Conservation (phyloP, 2,888 invertebrate genomes). For the Eupeodes luniger region DNA sequence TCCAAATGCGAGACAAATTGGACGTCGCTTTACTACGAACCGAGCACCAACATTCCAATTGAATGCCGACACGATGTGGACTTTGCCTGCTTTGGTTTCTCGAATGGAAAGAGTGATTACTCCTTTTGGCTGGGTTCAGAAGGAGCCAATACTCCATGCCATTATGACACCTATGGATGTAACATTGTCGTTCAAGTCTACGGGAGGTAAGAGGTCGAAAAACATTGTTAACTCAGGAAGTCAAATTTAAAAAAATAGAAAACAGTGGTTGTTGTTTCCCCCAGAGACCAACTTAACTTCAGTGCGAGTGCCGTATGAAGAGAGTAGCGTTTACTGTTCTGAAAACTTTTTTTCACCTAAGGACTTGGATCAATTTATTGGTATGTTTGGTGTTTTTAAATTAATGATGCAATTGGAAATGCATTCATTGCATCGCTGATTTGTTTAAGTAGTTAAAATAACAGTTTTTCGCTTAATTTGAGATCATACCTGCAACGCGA, state of each 20-base stretch:
- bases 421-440: too few relatives aligned
- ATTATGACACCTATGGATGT: slow-evolving; percentile 96
- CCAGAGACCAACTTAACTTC: slow-evolving; percentile 90
- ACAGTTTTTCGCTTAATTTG: too few relatives aligned
- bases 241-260: slow-evolving; percentile 86
- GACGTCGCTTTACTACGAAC: slow-evolving; percentile 81
- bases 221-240: not conserved
- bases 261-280: slow-evolving; percentile 96
- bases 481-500: too few relatives aligned
- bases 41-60: slow-evolving; percentile 78
- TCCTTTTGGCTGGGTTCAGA: slow-evolving; percentile 95
- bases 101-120: slow-evolving; percentile 89
- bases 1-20: slow-evolving; percentile 78
- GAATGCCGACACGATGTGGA: slow-evolving; percentile 84
- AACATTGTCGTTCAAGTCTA: slow-evolving; percentile 95
- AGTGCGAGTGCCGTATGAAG: slow-evolving; percentile 97
- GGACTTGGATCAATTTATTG: slow-evolving; percentile 84
- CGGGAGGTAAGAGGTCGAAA: slow-evolving; percentile 88
- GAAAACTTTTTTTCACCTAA: slow-evolving; percentile 91
- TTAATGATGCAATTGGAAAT: too few relatives aligned
- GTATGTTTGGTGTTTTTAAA: slow-evolving; percentile 78
- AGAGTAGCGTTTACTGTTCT: slow-evolving; percentile 96
- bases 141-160: slow-evolving; percentile 96
- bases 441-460: too few relatives aligned
- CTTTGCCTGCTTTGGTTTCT: slow-evolving; percentile 90